Evolutionary conservation across 2,888 invertebrate species (phyloP).

Genomic region (Parelbella ahira): DNA sequence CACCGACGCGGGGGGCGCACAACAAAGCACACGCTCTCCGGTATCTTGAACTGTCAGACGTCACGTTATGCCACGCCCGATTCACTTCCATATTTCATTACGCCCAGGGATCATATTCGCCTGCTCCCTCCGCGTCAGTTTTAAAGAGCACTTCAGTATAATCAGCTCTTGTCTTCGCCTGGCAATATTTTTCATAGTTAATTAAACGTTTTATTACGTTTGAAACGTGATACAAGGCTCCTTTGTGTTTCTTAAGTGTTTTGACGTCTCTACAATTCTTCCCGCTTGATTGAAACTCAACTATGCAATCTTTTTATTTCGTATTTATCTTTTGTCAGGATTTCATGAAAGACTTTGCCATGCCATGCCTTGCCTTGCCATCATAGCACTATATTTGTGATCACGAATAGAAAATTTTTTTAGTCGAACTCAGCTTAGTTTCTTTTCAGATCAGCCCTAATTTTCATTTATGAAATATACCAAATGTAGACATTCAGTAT

Average conservation of each 20-base stretch:
- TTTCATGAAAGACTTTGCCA: no score
- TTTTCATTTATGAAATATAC: no score
- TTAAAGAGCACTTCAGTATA: conserved; percentile 36
- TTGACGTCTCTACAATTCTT: conserved; percentile 26
- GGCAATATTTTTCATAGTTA: conserved; percentile 38
- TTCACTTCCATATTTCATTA: conserved; percentile 30
- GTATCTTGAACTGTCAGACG: conserved; percentile 45
- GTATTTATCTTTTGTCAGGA: conserved; percentile 11
- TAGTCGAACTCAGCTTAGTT: no score
- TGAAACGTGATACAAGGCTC: conserved; percentile 31
- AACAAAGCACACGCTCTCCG: conserved; percentile 47
- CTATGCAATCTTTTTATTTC: no score
- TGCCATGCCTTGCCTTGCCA: no score
- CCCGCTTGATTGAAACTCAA: conserved; percentile 20
- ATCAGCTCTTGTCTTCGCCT: conserved; percentile 48
- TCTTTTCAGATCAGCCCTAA: no score
- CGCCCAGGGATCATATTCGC: conserved; percentile 30
- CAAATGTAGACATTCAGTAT: no score
- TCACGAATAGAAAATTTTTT: no score
- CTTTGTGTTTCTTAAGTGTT: conserved; percentile 30
- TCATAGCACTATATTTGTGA: no score
- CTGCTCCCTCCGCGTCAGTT: conserved; percentile 21
- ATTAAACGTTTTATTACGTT: conserved; percentile 37
- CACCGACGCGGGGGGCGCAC: conserved; percentile 47
- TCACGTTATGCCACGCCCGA: conserved; percentile 26